Base-by-base conservation (phyloP, 2,113 vertebrate genomes). In the Dasyprocta punctata region DNA sequence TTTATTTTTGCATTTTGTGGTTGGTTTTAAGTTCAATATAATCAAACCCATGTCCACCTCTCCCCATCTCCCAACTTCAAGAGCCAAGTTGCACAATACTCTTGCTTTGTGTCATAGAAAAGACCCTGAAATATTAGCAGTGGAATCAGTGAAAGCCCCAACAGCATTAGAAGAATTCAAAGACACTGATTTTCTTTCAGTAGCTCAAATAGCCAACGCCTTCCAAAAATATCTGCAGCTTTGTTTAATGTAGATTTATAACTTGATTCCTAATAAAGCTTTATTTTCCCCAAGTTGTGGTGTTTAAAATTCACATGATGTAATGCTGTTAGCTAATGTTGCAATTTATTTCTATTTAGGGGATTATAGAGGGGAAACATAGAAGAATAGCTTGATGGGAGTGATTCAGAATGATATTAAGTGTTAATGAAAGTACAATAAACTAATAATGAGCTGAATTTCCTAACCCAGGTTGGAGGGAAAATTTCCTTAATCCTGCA, bases 141-240 rank as follows among this genome's bases (percentile, higher is more conserved):
- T 89, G 49, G 38, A 77, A 92, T 95, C 38, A 58, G 28, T 49
- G 41, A 95, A 96, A 83, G 47, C 71, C 98, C 96, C 44, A 96
- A 69, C 81, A 97, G 96, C 97, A 95, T 98, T 90, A 95, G 89
- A 91, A 97, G 95, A 98, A 98, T 97, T 98, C 93, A 97, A 97
- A 98, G 97, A 97, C 98, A 97, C 83, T 54, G 75, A 81, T 95
- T 98, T 98, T 97, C 95, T 98, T 98, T 93, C 92, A 96, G 97
- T 92, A 96, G 81, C 86, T 97, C 13, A 33, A 97, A 89, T 96
- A 98, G 93, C 89, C 95, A 97, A 87, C 38, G 80, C 92, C 97
- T 97, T 97, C 94, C 96, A 97, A 98, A 98, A 98, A 95, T 98
- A 98, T 95, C 96, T 80, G 13, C 90, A 58, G 82, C 80, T 95